These are phyloP conservation scores for Caenorhabditis tropicalis DNA, from an alignment of 1,140 invertebrate genomes.

Conservation along the genomic window DNA sequence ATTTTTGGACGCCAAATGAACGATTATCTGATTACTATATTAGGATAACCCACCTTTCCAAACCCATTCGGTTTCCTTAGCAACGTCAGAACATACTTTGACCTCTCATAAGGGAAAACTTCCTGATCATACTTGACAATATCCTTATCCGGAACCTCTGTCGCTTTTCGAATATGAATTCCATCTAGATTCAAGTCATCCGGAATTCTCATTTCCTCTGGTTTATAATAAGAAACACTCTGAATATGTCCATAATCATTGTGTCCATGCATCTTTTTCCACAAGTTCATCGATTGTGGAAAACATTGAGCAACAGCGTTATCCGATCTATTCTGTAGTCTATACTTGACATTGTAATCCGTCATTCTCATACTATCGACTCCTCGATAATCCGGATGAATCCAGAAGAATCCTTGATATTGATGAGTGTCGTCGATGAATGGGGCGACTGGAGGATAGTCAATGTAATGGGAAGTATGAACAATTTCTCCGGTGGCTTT, in stretches of 20 bases:
- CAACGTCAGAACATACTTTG: not conserved
- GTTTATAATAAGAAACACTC: not conserved
- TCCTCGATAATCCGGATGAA: not conserved
- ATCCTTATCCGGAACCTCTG: not conserved
- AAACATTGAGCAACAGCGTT: not conserved
- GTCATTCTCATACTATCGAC: not conserved
- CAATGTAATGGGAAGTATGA: not conserved
- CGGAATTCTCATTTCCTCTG: not conserved
- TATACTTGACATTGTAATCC: not conserved
- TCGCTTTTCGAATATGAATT: not conserved
- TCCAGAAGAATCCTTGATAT: not conserved
- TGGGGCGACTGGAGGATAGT: not conserved
- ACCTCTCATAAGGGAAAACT: not conserved
- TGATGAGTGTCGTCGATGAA: not conserved
- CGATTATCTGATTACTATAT: not conserved
- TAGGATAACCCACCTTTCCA: not conserved
- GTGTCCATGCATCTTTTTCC: not conserved
- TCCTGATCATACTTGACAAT: not conserved
- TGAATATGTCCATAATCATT: not conserved
- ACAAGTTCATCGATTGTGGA: not conserved
- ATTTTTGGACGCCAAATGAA: no score
- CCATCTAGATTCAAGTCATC: not conserved
- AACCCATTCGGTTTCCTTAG: not conserved
- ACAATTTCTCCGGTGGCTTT: not conserved
- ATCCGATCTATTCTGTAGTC: not conserved